These are phyloP conservation scores for Delichon dasypus DNA, from an alignment of 2,797 vertebrate species.

Conservation along the genomic window DNA sequence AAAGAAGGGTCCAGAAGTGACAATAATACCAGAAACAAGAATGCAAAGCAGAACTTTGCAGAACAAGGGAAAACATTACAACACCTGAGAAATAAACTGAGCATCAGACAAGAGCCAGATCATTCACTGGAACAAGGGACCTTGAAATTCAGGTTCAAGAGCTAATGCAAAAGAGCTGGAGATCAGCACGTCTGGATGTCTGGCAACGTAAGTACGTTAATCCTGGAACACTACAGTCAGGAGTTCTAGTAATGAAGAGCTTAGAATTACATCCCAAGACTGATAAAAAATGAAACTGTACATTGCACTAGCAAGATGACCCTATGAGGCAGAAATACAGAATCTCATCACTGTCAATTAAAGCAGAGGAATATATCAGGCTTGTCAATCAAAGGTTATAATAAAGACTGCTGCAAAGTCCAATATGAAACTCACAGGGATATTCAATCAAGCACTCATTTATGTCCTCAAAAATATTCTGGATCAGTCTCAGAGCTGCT, in stretches of 20 bases:
- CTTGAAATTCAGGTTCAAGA: conserved; percentile 52
- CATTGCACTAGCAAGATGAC: conserved; percentile 59
- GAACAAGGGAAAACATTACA: conserved; percentile 62
- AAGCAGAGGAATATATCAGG: conserved; percentile 54
- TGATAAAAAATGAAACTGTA: conserved; percentile 51
- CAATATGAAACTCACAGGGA: conserved; percentile 44
- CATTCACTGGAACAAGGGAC: conserved; percentile 17
- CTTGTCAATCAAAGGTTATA: conserved; percentile 45
- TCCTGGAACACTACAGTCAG: background rate
- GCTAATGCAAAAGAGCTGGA: conserved; percentile 48
- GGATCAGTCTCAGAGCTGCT: conserved; percentile 42
- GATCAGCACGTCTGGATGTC: conserved; percentile 15
- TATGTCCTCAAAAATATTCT: conserved; percentile 43
- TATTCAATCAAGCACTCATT: conserved; percentile 48
- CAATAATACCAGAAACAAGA: conserved; percentile 40
- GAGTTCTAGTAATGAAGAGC: conserved; percentile 38
- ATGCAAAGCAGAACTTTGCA: conserved; percentile 69
- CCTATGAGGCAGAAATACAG: conserved; percentile 32
- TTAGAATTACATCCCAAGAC: conserved; percentile 56
- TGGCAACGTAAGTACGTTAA: background rate
- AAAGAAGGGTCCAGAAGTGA: conserved; percentile 50
- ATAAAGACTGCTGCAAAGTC: conserved; percentile 42
- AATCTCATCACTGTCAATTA: conserved; percentile 57
- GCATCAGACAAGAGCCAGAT: conserved; percentile 63
- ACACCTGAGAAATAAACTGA: conserved; percentile 49